phyloP scores from a whole-genome alignment of 2,797 vertebrate genomes.

The Labeo calbasu region DNA sequence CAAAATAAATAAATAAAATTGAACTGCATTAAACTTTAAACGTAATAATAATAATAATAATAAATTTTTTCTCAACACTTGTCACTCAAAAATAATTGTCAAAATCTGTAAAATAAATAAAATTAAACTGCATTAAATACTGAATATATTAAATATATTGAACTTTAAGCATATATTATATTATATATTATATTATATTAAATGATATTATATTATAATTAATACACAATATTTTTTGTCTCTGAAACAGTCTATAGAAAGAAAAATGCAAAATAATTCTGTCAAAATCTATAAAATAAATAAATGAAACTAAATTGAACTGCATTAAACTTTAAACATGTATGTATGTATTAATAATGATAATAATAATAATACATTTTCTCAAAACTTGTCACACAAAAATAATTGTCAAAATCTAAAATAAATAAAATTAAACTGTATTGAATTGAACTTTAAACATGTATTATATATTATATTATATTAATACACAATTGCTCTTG shows the following conservation, averaged over 20 bases:
- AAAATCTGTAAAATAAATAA: not conserved
- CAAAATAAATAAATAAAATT: not conserved
- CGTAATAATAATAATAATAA: not conserved
- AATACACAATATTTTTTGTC: no score
- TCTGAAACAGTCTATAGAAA: not conserved
- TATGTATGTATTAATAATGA: no score
- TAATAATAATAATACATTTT: no score
- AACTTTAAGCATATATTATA: not conserved
- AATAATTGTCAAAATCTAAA: no score
- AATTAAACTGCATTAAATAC: not conserved
- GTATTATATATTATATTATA: not conserved
- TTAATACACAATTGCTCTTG: not conserved
- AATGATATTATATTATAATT: not conserved
- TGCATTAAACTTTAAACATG: no score
- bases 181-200: not conserved
- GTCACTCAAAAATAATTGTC: not conserved
- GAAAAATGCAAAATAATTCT: no score
- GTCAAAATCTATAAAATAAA: no score
- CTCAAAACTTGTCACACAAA: not conserved
- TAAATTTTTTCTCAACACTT: not conserved
- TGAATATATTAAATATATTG: no score
- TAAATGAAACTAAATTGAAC: no score
- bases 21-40: not conserved
- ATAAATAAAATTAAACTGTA: not conserved
- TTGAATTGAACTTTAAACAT: not conserved